Evolutionary conservation across 92 coral and sea anemone genomes (phyloP).

Genomic region (Heteractis magnifica): DNA sequence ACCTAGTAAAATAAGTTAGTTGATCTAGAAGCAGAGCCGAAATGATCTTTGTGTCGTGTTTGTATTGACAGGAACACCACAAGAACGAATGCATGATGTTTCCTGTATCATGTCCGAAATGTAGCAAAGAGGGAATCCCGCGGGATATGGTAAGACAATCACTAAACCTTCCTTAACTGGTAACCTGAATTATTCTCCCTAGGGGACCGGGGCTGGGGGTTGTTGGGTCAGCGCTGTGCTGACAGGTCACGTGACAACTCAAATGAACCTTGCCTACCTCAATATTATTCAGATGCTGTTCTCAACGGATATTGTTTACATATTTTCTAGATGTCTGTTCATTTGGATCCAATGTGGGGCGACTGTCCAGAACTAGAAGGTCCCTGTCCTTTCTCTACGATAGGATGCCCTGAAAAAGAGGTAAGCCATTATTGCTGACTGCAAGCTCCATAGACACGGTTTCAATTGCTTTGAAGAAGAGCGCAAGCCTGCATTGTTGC

Average conservation of each 20-base stretch:
- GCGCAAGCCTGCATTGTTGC: too few relatives aligned
- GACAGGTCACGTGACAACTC: too few relatives aligned
- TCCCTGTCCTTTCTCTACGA: constrained; percentile 38
- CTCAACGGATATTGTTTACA: too few relatives aligned
- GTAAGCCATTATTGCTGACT: constrained; percentile 6
- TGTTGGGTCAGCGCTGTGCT: too few relatives aligned
- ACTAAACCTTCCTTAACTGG: not conserved
- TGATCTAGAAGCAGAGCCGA: too few relatives aligned
- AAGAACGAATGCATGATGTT: constrained; percentile 37
- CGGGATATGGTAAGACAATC: constrained; percentile 45
- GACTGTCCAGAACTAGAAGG: constrained; percentile 54
- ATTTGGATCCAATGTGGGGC: constrained; percentile 41
- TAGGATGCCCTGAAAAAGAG: constrained; percentile 50
- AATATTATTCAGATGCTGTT: too few relatives aligned
- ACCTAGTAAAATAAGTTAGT: too few relatives aligned
- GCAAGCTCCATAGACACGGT: too few relatives aligned
- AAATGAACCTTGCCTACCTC: too few relatives aligned
- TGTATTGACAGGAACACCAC: constrained; percentile 37
- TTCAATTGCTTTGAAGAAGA: too few relatives aligned
- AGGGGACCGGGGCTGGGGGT: too few relatives aligned
- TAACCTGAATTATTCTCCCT: not conserved
- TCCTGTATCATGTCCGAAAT: constrained; percentile 34
- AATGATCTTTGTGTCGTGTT: not conserved
- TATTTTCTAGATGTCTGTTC: constrained; percentile 40
- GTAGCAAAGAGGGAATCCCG: constrained; percentile 47